phyloP scores from a whole-genome alignment of 2,113 vertebrate species.

The Cyanocitta stelleri region DNA sequence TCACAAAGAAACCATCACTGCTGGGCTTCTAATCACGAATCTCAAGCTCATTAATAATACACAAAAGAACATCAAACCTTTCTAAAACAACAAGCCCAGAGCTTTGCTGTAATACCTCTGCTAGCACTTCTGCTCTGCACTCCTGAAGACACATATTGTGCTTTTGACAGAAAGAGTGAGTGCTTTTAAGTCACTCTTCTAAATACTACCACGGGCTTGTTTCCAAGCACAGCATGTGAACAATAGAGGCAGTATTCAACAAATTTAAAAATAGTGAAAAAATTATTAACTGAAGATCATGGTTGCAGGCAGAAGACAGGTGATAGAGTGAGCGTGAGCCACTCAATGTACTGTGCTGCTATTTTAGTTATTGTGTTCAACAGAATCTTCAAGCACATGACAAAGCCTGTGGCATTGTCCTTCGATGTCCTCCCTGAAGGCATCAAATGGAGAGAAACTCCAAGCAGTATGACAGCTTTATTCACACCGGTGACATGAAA shows the following conservation, averaged over 20 bases:
- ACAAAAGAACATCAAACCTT: slow-evolving; percentile 29
- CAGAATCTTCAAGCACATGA: neutral
- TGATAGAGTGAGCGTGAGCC: neutral
- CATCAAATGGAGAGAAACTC: neutral
- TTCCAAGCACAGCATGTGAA: neutral
- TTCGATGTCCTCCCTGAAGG: neutral
- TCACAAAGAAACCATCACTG: slow-evolving; percentile 20
- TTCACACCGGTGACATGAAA: neutral
- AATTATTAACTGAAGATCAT: neutral
- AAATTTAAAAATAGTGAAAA: neutral
- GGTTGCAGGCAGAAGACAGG: neutral
- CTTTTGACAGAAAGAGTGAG: neutral
- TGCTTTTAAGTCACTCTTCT: slow-evolving; percentile 1
- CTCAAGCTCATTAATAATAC: slow-evolving; percentile 44
- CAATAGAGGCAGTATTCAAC: neutral
- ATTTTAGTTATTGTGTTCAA: neutral
- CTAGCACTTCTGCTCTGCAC: slow-evolving; percentile 20
- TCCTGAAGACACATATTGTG: neutral
- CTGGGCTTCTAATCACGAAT: slow-evolving; percentile 15
- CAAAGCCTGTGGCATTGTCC: neutral
- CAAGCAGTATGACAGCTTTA: neutral
- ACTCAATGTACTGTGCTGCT: neutral
- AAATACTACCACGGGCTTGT: neutral
- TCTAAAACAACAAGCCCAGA: slow-evolving; percentile 28
- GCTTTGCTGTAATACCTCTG: slow-evolving; percentile 22